Evolutionary conservation across 2,113 vertebrate species (phyloP).

Genomic region (Poecile atricapillus): DNA sequence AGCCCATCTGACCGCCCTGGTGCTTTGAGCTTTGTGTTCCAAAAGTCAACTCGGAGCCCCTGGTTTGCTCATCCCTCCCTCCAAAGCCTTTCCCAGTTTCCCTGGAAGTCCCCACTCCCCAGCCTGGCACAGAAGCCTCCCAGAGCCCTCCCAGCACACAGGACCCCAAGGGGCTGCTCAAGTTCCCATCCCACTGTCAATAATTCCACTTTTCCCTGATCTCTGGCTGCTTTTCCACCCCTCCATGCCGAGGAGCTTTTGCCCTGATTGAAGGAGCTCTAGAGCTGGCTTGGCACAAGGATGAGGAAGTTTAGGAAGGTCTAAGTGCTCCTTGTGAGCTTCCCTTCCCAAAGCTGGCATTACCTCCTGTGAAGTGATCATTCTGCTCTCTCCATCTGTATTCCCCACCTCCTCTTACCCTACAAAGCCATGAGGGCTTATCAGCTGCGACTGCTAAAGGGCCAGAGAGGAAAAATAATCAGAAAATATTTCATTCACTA

Average conservation of each 20-base stretch:
- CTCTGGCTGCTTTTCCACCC: neutral
- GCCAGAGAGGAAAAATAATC: neutral
- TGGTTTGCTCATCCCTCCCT: neutral
- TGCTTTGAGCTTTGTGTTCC: neutral
- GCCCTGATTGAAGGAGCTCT: neutral
- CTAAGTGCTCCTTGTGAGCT: neutral
- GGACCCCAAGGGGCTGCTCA: neutral
- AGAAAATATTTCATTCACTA: neutral
- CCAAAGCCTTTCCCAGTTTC: neutral
- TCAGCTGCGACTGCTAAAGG: neutral
- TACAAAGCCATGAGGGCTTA: neutral
- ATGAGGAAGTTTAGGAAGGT: neutral
- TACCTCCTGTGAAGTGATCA: neutral
- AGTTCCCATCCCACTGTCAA: neutral
- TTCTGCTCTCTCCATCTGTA: neutral
- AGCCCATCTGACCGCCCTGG: neutral
- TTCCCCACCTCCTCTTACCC: neutral
- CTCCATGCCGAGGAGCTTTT: neutral
- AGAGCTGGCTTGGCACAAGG: neutral
- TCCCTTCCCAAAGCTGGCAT: neutral
- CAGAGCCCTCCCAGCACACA: neutral
- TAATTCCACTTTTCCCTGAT: neutral
- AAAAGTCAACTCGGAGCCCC: neutral
- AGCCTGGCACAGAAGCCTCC: neutral
- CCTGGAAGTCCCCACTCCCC: neutral